These are phyloP conservation scores for Pogonocichla stellata DNA, from an alignment of 2,113 vertebrate genomes.

Conservation along the genomic window DNA sequence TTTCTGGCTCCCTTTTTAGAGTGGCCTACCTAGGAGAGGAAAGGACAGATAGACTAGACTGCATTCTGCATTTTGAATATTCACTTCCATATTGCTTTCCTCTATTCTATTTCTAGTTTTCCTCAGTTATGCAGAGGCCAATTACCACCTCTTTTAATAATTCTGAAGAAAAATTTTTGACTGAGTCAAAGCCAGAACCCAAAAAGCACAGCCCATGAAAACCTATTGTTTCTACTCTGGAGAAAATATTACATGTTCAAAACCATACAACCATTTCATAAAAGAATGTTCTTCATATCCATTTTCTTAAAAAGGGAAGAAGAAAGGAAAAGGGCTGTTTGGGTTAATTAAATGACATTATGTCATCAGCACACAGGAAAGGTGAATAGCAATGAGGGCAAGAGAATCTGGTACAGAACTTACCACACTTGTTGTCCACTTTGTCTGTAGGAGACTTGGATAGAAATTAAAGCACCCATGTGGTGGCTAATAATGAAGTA, in stretches of 20 bases:
- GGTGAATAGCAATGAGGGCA: background rate
- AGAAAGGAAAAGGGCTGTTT: background rate
- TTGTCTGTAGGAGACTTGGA: background rate
- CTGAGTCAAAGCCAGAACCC: background rate
- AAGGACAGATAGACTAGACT: background rate
- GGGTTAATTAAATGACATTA: background rate
- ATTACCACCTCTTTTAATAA: background rate
- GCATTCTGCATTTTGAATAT: background rate
- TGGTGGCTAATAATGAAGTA: background rate
- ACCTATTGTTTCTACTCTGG: background rate
- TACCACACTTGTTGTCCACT: background rate
- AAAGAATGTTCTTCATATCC: background rate
- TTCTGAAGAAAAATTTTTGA: background rate
- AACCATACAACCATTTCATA: background rate
- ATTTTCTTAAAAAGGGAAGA: background rate
- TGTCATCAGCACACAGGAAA: background rate
- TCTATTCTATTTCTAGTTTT: background rate
- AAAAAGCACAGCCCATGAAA: background rate
- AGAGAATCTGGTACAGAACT: background rate
- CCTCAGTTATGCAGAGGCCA: background rate
- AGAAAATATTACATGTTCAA: background rate
- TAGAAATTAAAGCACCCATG: background rate
- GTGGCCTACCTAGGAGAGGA: background rate
- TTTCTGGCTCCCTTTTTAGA: background rate
- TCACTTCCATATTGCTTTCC: background rate